Evolutionary conservation across 2,797 vertebrate genomes (phyloP).

Genomic region (Hydrophis major): DNA sequence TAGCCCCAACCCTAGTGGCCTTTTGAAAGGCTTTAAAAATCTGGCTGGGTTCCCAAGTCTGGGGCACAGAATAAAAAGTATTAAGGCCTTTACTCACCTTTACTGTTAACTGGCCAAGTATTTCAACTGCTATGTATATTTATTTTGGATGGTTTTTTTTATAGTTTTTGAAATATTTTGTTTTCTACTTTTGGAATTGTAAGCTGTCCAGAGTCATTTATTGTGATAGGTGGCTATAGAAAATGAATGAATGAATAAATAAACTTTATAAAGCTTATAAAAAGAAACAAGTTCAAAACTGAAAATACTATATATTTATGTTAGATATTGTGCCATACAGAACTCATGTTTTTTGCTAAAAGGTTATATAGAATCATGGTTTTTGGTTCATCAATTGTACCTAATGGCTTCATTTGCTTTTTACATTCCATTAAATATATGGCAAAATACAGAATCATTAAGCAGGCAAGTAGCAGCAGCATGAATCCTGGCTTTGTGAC

Average conservation of each 20-base stretch:
- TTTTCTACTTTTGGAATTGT: background rate
- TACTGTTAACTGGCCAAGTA: background rate
- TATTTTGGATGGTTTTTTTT: background rate
- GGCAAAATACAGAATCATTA: background rate
- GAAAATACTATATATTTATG: background rate
- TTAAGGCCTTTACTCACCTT: background rate
- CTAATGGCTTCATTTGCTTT: accelerated
- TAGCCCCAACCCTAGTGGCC: background rate
- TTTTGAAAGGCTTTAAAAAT: background rate
- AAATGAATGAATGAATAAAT: background rate
- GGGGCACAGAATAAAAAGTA: background rate
- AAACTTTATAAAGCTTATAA: background rate
- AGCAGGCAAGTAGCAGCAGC: background rate
- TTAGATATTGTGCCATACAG: background rate
- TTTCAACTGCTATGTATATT: background rate
- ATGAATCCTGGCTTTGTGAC: background rate
- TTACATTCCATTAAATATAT: background rate
- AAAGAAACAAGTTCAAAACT: background rate
- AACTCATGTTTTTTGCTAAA: too few relatives aligned
- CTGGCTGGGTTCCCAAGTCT: background rate
- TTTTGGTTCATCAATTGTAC: accelerated
- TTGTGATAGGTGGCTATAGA: background rate
- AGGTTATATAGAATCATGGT: background rate
- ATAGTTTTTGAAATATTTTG: background rate
- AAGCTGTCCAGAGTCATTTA: background rate